Conservation (phyloP, 2,888 invertebrate species). For the Cheiracanthium punctorium region DNA sequence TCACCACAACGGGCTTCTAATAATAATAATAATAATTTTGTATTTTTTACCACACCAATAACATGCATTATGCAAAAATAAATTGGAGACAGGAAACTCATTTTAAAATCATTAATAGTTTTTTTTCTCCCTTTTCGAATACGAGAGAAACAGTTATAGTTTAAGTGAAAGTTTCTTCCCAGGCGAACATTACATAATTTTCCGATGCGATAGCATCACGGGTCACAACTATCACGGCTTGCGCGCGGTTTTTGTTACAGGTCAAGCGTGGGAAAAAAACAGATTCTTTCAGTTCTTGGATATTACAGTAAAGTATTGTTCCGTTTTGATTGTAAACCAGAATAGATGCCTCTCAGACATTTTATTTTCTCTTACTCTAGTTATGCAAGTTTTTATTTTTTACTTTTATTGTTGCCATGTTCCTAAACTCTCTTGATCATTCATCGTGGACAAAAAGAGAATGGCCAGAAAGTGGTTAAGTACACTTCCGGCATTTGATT, state of each 20-base stretch:
- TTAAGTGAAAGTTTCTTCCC: too few species aligned
- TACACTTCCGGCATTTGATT: too few species aligned
- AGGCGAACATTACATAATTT: neutral
- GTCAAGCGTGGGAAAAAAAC: neutral
- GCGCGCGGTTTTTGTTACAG: neutral
- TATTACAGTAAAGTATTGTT: neutral
- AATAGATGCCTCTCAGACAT: neutral
- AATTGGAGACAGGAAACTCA: too few species aligned
- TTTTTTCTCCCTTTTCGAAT: too few species aligned
- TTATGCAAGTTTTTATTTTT: neutral
- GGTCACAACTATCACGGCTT: neutral
- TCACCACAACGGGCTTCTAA: too few species aligned
- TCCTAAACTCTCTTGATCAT: neutral
- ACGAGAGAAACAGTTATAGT: too few species aligned
- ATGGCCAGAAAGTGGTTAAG: too few species aligned
- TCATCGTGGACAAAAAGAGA: neutral
- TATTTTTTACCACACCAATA: too few species aligned
- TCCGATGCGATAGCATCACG: neutral
- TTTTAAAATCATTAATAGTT: too few species aligned
- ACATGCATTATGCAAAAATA: too few species aligned
- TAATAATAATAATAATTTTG: too few species aligned
- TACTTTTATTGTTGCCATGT: neutral
- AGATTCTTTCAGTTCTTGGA: neutral
- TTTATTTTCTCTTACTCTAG: neutral
- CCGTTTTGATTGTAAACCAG: neutral